Percentiles rank a stretch among this genome's conserved stretches.
These are phyloP conservation scores for Hylyphantes graminicola DNA, from an alignment of 1,140 invertebrate species.

Conservation along the genomic window DNA sequence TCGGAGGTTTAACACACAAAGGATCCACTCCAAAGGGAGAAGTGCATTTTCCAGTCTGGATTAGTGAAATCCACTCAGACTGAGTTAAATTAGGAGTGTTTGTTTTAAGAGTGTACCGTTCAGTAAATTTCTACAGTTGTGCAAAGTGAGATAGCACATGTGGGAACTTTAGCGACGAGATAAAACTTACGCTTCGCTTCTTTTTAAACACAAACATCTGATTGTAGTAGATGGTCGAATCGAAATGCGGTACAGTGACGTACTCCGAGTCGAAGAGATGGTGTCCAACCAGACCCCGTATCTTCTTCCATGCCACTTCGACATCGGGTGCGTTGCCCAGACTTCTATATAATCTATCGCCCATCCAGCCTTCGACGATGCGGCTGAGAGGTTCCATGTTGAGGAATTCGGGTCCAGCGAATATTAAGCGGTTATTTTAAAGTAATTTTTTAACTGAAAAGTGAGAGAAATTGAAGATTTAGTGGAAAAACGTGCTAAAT, in stretches of 20 bases:
- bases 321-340: slow-evolving; percentile 29
- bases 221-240: slow-evolving; percentile 36
- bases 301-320: slow-evolving; percentile 20
- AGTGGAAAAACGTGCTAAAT: too few species aligned
- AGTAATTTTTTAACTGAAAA: too few species aligned
- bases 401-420: too few species aligned
- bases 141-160: neutral
- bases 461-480: too few species aligned
- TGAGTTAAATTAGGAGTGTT: too few species aligned
- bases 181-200: slow-evolving; percentile 37
- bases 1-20: too few species aligned
- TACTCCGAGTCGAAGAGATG: slow-evolving; percentile 27
- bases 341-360: slow-evolving; percentile 22
- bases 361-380: slow-evolving; percentile 42
- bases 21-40: too few species aligned
- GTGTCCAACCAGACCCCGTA: slow-evolving; percentile 18
- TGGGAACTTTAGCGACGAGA: neutral
- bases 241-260: slow-evolving; percentile 20
- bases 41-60: too few species aligned
- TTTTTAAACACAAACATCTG: slow-evolving; percentile 42
- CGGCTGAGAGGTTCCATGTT: slow-evolving; percentile 29
- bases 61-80: too few species aligned
- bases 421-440: too few species aligned
- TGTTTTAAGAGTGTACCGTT: too few species aligned
- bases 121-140: neutral